Evolutionary conservation across 2,888 invertebrate genomes (phyloP).

Genomic region (Cotesia congregata): DNA sequence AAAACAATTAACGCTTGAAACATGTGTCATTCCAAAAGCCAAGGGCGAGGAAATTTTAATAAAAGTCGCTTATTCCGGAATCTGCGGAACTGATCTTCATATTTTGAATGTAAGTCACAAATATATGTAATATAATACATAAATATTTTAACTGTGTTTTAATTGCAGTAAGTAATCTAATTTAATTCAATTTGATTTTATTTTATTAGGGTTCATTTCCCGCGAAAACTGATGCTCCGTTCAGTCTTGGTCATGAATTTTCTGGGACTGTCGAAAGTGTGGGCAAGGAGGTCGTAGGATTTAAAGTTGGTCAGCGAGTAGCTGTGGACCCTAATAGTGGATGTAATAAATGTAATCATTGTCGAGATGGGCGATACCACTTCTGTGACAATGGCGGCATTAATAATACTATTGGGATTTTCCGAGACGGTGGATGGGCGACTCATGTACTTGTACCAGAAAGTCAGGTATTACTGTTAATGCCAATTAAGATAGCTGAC

Average conservation of each 20-base stretch:
- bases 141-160: too few relatives aligned
- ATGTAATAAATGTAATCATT: slow-evolving; percentile 76
- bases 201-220: slow-evolving; percentile 77
- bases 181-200: neutral
- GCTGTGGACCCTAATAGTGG: slow-evolving; percentile 80
- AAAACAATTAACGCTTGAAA: slow-evolving; percentile 56
- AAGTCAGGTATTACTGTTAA: slow-evolving; percentile 70
- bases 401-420: slow-evolving; percentile 78
- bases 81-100: slow-evolving; percentile 83
- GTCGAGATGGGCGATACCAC: slow-evolving; percentile 77
- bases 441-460: slow-evolving; percentile 76
- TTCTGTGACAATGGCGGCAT: slow-evolving; percentile 76
- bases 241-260: slow-evolving; percentile 80
- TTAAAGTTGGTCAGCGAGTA: slow-evolving; percentile 78
- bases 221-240: slow-evolving; percentile 72
- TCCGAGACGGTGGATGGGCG: slow-evolving; percentile 79
- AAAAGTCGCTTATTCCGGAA: slow-evolving; percentile 78
- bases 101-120: slow-evolving; percentile 75
- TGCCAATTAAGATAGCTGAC: too few relatives aligned
- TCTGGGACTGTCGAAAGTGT: slow-evolving; percentile 75
- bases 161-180: neutral
- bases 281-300: slow-evolving; percentile 73
- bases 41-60: slow-evolving; percentile 74
- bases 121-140: too few relatives aligned
- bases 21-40: slow-evolving; percentile 56